Conservation (phyloP, 2,888 invertebrate species). For the Chymomyza fuscimana region DNA sequence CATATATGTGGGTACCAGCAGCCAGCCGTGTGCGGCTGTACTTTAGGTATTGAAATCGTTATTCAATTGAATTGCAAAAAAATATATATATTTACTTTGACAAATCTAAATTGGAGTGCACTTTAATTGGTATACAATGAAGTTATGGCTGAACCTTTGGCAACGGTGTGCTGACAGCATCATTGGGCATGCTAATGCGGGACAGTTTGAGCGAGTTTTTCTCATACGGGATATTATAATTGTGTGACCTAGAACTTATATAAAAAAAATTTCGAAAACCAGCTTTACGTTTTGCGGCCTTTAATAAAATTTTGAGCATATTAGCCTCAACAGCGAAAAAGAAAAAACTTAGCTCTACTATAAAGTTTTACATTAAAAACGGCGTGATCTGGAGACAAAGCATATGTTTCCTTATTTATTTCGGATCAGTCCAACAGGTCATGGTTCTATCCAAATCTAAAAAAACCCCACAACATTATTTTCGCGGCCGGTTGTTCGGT, state of each 20-base stretch:
- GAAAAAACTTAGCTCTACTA: no score
- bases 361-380: no score
- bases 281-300: no score
- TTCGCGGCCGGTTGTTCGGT: no score
- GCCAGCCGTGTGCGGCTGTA: constrained; percentile 39
- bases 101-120: constrained; percentile 69
- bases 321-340: no score
- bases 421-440: no score
- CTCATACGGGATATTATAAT: neutral
- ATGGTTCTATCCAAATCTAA: no score
- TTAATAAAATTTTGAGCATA: no score
- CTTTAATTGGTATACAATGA: neutral
- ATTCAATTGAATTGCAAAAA: constrained; percentile 47
- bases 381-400: no score
- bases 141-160: neutral
- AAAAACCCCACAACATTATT: no score
- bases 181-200: constrained; percentile 34
- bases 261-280: no score
- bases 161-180: neutral
- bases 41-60: constrained; percentile 23
- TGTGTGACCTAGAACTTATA: neutral
- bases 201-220: constrained; percentile 15
- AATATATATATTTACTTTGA: constrained; percentile 33
- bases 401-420: no score
- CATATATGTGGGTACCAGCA: constrained; percentile 58